phyloP scores from a whole-genome alignment of 1,140 invertebrate genomes.

The Gryon sp. region DNA sequence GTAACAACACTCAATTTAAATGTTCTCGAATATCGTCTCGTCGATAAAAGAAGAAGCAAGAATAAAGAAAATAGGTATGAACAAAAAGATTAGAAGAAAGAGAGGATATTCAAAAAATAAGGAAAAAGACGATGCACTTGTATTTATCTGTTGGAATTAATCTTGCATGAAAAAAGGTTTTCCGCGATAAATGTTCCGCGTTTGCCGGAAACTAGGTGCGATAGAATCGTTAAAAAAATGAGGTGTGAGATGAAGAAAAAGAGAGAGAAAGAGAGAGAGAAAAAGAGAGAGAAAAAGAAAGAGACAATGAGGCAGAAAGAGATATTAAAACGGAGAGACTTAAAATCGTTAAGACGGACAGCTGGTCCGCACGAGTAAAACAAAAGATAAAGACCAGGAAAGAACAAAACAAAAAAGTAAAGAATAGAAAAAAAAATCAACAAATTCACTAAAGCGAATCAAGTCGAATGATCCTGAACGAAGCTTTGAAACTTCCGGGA shows the following conservation, averaged over 20 bases:
- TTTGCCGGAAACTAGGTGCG: too few relatives aligned
- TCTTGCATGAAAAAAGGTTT: conserved; percentile 1
- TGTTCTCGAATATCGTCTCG: too few relatives aligned
- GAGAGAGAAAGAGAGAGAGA: too few relatives aligned
- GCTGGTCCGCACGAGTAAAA: not conserved
- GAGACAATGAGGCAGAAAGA: not conserved
- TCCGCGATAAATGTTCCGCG: conserved; percentile 7
- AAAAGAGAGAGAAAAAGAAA: not conserved
- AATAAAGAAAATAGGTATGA: too few relatives aligned
- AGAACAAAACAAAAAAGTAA: not conserved
- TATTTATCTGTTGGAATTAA: not conserved
- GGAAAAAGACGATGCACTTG: not conserved
- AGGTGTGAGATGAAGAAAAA: too few relatives aligned
- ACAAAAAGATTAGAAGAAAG: not conserved
- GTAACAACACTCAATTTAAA: conserved; percentile 9
- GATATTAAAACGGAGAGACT: not conserved
- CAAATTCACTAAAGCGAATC: conserved; percentile 3
- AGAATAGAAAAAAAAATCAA: not conserved
- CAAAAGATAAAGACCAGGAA: not conserved
- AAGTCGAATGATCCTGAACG: not conserved
- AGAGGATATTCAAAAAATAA: not conserved
- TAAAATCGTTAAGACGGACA: not conserved
- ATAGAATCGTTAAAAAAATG: too few relatives aligned
- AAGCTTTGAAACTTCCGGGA: not conserved
- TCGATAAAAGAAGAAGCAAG: too few relatives aligned